Percentiles rank a stretch among this genome's conserved stretches.
Conservation (phyloP, 1,140 invertebrate species). For the Parasteatoda tepidariorum region DNA sequence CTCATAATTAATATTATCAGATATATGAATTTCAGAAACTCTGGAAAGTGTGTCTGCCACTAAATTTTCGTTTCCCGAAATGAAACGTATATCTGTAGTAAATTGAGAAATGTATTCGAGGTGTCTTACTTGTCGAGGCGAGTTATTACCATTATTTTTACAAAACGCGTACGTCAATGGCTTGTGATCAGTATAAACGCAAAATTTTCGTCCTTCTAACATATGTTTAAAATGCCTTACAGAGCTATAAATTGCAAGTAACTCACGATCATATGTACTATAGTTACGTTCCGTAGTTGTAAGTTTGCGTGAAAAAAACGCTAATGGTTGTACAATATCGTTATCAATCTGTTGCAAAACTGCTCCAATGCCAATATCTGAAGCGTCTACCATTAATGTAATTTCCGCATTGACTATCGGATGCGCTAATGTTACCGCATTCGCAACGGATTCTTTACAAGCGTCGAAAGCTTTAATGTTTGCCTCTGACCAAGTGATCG, state of each 20-base stretch:
- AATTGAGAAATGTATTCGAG: slow-evolving; percentile 67
- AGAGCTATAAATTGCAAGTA: slow-evolving; percentile 63
- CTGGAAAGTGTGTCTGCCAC: slow-evolving; percentile 50
- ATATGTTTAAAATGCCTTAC: too few relatives aligned
- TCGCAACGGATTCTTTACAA: slow-evolving; percentile 66
- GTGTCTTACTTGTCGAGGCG: slow-evolving; percentile 63
- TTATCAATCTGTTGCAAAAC: slow-evolving; percentile 34
- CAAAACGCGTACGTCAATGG: slow-evolving; percentile 64
- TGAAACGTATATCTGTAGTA: too few relatives aligned
- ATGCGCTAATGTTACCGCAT: slow-evolving; percentile 19
- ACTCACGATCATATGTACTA: slow-evolving; percentile 63
- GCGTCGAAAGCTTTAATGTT: slow-evolving; percentile 65
- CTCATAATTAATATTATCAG: not conserved
- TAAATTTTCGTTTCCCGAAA: too few relatives aligned
- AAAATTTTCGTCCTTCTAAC: slow-evolving; percentile 65
- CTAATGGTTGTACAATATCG: slow-evolving; percentile 47
- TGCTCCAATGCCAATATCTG: slow-evolving; percentile 35
- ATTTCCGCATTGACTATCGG: slow-evolving; percentile 21
- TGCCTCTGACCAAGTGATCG: slow-evolving; percentile 52
- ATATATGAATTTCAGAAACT: not conserved
- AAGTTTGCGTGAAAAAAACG: slow-evolving; percentile 60
- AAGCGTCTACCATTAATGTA: slow-evolving; percentile 55
- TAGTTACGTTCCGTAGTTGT: slow-evolving; percentile 43
- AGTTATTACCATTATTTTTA: slow-evolving; percentile 27
- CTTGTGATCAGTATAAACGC: slow-evolving; percentile 65